Percentiles rank a stretch among this genome's conserved stretches.
These are phyloP conservation scores for Scaptomyza flava DNA, from an alignment of 2,888 invertebrate genomes.

Conservation along the genomic window DNA sequence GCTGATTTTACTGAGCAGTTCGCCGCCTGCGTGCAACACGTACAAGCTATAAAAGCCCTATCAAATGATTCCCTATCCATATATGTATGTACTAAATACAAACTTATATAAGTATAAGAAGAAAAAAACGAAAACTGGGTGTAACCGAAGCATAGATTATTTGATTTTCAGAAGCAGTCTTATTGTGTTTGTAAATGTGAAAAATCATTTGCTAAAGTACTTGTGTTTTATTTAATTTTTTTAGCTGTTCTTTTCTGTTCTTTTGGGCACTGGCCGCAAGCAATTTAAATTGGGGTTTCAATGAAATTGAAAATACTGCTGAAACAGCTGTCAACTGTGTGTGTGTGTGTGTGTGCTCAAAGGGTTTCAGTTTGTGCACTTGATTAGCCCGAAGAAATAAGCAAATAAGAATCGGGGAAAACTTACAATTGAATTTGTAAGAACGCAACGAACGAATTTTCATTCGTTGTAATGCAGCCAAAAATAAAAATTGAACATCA, in stretches of 20 bases:
- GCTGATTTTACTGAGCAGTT: constrained; percentile 52
- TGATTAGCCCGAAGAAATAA: constrained; percentile 42
- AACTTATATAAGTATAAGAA: constrained; percentile 1
- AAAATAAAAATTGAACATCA: constrained; percentile 41
- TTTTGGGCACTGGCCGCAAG: constrained; percentile 25
- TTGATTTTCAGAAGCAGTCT: constrained; percentile 54
- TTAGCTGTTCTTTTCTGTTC: background rate
- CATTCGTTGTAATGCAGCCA: constrained; percentile 43
- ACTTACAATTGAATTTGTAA: constrained; percentile 57
- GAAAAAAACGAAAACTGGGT: constrained; percentile 12
- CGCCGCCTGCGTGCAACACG: constrained; percentile 63
- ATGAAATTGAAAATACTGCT: constrained; percentile 54
- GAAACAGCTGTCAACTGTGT: constrained; percentile 51
- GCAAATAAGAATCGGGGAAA: constrained; percentile 27
- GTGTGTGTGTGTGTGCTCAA: constrained; percentile 23
- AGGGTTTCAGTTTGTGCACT: constrained; percentile 43
- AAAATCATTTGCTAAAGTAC: constrained; percentile 41
- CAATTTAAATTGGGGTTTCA: constrained; percentile 47
- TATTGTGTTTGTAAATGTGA: constrained; percentile 23
- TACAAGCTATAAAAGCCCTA: constrained; percentile 60
- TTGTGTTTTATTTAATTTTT: constrained; percentile 52
- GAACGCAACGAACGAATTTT: constrained; percentile 22
- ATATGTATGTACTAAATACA: constrained; percentile 23
- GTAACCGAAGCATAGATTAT: constrained; percentile 53
- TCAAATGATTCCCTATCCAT: constrained; percentile 42